A percentile compares a stretch with the other conserved stretches of the same genome.
Conservation (phyloP, 2,888 invertebrate genomes). For the Plusia festucae region DNA sequence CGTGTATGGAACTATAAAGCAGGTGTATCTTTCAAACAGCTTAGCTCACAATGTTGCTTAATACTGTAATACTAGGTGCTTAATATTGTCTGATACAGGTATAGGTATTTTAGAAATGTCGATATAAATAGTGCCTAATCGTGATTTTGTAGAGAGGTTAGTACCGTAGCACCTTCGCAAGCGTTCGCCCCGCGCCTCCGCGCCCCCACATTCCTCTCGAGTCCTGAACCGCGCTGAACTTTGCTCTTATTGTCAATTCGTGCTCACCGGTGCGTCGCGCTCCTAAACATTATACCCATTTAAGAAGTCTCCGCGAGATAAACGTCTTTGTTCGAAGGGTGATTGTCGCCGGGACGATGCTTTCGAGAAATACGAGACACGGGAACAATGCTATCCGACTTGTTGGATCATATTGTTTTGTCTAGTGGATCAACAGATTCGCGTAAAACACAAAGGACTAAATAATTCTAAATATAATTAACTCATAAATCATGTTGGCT, state of each 20-base stretch:
- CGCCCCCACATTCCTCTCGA: constrained; percentile 84
- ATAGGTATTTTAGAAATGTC: constrained; percentile 76
- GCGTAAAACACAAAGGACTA: constrained; percentile 48
- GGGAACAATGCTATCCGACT: constrained; percentile 58
- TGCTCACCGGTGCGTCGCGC: constrained; percentile 83
- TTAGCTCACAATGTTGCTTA: constrained; percentile 53
- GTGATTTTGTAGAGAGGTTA: constrained; percentile 83
- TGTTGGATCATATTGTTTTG: constrained; percentile 58
- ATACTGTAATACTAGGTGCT: constrained; percentile 60
- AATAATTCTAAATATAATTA: constrained; percentile 52
- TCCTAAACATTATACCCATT: constrained; percentile 77
- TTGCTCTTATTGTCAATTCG: constrained; percentile 89
- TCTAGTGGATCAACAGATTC: constrained; percentile 52
- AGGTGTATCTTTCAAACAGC: constrained; percentile 42
- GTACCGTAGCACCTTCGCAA: constrained; percentile 77
- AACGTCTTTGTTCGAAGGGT: constrained; percentile 73
- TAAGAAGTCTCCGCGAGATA: constrained; percentile 73
- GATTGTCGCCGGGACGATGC: constrained; percentile 65
- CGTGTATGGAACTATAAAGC: constrained; percentile 42
- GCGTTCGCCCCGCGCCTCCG: constrained; percentile 75
- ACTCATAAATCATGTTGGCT: constrained; percentile 55
- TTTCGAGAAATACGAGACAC: constrained; percentile 64
- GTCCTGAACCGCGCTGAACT: constrained; percentile 88
- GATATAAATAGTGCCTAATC: constrained; percentile 85
- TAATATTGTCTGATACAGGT: constrained; percentile 68